phyloP scores from a whole-genome alignment of 2,797 vertebrate species.

The Eremophila alpestris region DNA sequence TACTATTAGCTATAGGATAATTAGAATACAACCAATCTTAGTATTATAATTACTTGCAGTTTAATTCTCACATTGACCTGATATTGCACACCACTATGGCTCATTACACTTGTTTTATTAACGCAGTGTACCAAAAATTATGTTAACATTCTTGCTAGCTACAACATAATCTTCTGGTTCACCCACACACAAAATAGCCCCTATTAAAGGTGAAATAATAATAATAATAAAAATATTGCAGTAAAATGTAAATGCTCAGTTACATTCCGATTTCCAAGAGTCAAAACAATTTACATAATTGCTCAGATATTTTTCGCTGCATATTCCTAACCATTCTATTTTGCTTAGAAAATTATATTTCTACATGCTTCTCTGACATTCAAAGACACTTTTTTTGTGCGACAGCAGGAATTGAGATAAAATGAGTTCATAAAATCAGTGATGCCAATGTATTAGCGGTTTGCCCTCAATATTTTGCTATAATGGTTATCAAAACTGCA shows the following conservation, averaged over 20 bases:
- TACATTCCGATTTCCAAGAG: constrained; percentile 26
- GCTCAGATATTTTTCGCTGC: background rate
- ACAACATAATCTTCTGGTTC: constrained; percentile 42
- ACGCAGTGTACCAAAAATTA: constrained; percentile 44
- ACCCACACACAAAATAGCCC: constrained; percentile 29
- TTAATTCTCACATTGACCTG: constrained; percentile 51
- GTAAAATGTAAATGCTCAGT: constrained; percentile 31
- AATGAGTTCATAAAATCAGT: constrained; percentile 42
- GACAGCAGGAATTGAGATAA: constrained; percentile 8
- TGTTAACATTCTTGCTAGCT: constrained; percentile 45
- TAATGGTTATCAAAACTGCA: background rate
- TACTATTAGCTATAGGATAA: constrained; percentile 13
- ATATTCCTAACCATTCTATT: background rate
- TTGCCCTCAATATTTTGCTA: constrained; percentile 12
- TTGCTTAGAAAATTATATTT: background rate
- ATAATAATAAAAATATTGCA: constrained; percentile 28
- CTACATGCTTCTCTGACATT: background rate
- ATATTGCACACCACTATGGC: constrained; percentile 43
- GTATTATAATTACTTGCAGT: constrained; percentile 37
- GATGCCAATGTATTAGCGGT: background rate
- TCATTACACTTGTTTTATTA: constrained; percentile 66
- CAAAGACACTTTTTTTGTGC: background rate
- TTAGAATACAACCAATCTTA: constrained; percentile 58
- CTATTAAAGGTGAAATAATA: constrained; percentile 33
- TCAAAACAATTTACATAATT: constrained; percentile 32